Conservation (phyloP, 2,888 invertebrate genomes). For the Hemistola chrysoprasaria region DNA sequence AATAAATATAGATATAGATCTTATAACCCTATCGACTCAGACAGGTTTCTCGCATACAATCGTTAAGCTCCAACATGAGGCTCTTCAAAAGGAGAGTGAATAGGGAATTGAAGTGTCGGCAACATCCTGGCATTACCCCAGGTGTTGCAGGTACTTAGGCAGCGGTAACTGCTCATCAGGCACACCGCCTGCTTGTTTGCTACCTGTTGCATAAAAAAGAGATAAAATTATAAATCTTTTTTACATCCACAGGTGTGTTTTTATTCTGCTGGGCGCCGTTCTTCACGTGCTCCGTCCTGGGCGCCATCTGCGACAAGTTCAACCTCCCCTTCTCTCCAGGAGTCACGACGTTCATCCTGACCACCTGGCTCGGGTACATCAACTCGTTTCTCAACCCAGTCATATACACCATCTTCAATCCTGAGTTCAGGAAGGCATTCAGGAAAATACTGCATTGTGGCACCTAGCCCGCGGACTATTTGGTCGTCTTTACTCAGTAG, state of each 20-base stretch:
- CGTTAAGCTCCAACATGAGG: no score
- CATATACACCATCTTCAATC: conserved; percentile 97
- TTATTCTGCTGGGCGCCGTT: conserved; percentile 99
- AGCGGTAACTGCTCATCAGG: no score
- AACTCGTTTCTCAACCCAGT: conserved; percentile 97
- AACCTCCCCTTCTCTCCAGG: conserved; percentile 90
- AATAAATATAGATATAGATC: no score
- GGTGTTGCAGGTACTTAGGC: no score
- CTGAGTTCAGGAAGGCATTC: conserved; percentile 99
- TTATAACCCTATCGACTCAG: no score
- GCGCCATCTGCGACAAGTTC: conserved; percentile 96
- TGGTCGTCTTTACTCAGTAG: conserved; percentile 71
- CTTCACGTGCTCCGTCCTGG: conserved; percentile 98
- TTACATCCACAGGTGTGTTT: conserved; percentile 91
- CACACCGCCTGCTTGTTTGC: no score
- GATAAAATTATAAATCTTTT: conserved; percentile 2
- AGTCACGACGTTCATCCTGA: conserved; percentile 94
- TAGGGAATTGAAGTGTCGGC: no score
- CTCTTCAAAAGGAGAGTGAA: no score
- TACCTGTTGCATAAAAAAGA: no score
- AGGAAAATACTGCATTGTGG: conserved; percentile 93
- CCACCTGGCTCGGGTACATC: conserved; percentile 99
- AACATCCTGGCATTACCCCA: no score
- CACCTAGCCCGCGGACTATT: conserved; percentile 73
- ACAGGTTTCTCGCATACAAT: no score